Evolutionary conservation across 1,140 invertebrate species (phyloP).

Genomic region (Heliconius himera): DNA sequence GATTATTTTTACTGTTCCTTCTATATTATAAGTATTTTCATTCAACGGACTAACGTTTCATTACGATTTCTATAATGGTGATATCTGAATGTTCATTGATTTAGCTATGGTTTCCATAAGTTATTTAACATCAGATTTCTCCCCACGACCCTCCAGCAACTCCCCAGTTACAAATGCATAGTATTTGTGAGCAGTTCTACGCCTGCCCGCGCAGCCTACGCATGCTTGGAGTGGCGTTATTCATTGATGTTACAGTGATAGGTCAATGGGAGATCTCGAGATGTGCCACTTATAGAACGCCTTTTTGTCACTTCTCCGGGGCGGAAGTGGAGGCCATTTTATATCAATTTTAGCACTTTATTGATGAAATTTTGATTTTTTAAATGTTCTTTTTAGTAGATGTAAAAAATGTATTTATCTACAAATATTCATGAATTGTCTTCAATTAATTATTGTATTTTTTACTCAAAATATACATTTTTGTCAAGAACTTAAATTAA

Average conservation of each 20-base stretch:
- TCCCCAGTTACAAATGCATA: conserved; percentile 39
- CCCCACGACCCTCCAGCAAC: background rate
- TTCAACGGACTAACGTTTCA: no score
- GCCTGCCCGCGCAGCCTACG: conserved; percentile 53
- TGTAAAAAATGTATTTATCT: no score
- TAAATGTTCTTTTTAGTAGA: no score
- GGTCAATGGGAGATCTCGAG: conserved; percentile 48
- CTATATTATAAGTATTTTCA: no score
- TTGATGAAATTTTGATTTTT: background rate
- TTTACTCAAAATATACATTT: background rate
- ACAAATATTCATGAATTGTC: no score
- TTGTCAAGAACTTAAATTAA: background rate
- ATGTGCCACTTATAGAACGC: conserved; percentile 38
- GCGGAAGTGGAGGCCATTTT: conserved; percentile 5
- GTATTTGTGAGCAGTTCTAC: conserved; percentile 42
- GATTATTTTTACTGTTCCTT: no score
- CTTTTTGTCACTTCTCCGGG: background rate
- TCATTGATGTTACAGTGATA: conserved; percentile 54
- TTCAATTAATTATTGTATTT: no score
- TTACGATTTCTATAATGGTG: no score
- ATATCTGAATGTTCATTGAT: no score
- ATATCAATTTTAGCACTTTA: background rate
- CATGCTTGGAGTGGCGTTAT: conserved; percentile 54
- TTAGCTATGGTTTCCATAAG: no score
- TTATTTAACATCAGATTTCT: no score